Conservation (phyloP, 2,113 vertebrate genomes). For the Echinops telfairi region DNA sequence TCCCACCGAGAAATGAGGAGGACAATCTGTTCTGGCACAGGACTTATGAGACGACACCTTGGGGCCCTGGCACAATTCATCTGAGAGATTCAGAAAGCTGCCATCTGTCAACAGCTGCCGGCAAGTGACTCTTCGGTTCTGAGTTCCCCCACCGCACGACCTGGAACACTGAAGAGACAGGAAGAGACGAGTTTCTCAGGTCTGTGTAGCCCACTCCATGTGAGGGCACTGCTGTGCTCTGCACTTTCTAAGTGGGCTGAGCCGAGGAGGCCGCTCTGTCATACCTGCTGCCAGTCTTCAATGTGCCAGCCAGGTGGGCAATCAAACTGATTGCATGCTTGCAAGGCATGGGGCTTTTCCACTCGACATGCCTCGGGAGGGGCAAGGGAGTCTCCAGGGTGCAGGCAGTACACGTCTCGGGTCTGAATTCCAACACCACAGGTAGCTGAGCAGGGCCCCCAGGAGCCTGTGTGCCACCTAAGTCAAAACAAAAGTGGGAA, state of each 20-base stretch:
- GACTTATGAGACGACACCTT: slow-evolving; percentile 85
- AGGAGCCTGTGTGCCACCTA: slow-evolving; percentile 92
- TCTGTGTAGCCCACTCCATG: not conserved
- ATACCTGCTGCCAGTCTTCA: slow-evolving; percentile 95
- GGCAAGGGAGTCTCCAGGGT: slow-evolving; percentile 77
- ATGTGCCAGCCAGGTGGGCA: slow-evolving; percentile 93
- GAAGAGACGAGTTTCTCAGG: not conserved
- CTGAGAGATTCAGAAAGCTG: slow-evolving; percentile 88
- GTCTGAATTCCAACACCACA: slow-evolving; percentile 95
- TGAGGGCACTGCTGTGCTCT: too few relatives aligned
- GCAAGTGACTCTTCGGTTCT: slow-evolving; percentile 91
- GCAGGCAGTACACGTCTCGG: slow-evolving; percentile 90
- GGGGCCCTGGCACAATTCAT: slow-evolving; percentile 87
- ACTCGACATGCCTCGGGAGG: slow-evolving; percentile 86
- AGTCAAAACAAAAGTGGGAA: not conserved
- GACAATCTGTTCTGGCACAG: slow-evolving; percentile 91
- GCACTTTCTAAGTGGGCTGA: accelerated
- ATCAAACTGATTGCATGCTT: slow-evolving; percentile 93
- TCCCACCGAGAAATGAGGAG: slow-evolving; percentile 88
- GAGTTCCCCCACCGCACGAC: slow-evolving; percentile 92
- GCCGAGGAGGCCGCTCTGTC: accelerated
- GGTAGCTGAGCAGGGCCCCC: slow-evolving; percentile 92
- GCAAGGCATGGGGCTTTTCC: slow-evolving; percentile 89
- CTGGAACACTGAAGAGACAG: slow-evolving; percentile 90
- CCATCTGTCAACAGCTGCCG: slow-evolving; percentile 93